A percentile compares a stretch with the other conserved stretches of the same genome.
These are phyloP conservation scores for Mesoclemmys tuberculata DNA, from an alignment of 2,113 vertebrate species.

Conservation along the genomic window DNA sequence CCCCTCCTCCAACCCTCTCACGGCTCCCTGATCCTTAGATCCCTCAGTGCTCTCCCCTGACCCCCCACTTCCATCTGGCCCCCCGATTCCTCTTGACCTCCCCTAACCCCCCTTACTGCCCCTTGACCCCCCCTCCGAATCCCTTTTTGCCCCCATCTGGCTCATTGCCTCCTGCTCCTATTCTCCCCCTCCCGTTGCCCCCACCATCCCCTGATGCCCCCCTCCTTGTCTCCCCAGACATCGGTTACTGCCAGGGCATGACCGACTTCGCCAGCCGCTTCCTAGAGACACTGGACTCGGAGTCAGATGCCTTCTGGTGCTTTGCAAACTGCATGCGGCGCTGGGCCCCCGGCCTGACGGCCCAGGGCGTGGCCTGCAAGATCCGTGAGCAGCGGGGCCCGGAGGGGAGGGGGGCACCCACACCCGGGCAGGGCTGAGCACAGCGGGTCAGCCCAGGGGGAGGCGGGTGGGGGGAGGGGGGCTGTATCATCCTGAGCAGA, in stretches of 20 bases:
- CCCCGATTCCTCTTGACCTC: background rate
- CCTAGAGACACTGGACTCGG: constrained; percentile 30
- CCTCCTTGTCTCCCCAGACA: background rate
- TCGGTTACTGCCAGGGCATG: constrained; percentile 5
- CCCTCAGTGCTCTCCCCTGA: background rate
- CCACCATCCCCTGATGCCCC: too few relatives aligned
- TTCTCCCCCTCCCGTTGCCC: too few relatives aligned
- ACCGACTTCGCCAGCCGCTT: constrained; percentile 7
- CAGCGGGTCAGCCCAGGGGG: background rate
- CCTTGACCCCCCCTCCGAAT: too few relatives aligned
- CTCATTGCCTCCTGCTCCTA: background rate
- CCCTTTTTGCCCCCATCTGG: too few relatives aligned
- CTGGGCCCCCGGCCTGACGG: background rate
- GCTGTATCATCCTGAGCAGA: background rate
- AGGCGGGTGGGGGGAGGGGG: background rate
- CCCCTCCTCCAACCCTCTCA: background rate
- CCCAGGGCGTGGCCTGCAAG: background rate
- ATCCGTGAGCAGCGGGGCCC: background rate
- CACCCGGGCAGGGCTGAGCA: background rate
- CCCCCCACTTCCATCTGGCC: background rate
- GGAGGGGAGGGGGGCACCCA: too few relatives aligned
- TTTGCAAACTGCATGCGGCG: background rate
- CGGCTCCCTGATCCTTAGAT: background rate
- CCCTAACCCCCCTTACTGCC: background rate
- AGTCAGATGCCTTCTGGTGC: constrained; percentile 21